Percentiles rank a stretch among this genome's conserved stretches.
These are phyloP conservation scores for Pyrochroa serraticornis DNA, from an alignment of 2,888 invertebrate species.

Conservation along the genomic window DNA sequence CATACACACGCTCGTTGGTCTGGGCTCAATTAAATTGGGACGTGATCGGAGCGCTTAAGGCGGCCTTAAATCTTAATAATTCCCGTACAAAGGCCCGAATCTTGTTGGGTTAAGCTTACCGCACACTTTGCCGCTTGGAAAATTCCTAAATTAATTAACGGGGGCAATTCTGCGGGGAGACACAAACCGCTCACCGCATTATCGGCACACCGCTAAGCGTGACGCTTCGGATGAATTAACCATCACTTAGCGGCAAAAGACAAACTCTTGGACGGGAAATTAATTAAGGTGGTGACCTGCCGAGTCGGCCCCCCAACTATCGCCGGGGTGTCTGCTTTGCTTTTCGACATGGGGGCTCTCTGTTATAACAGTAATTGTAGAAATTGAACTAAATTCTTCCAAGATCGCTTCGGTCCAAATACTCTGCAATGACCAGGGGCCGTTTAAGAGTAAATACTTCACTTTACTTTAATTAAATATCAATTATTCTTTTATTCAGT, in stretches of 20 bases:
- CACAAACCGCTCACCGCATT: slow-evolving; percentile 28
- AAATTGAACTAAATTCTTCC: too few relatives aligned
- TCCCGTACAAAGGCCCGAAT: slow-evolving; percentile 8
- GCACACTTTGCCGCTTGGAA: slow-evolving; percentile 15
- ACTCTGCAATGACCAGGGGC: too few relatives aligned
- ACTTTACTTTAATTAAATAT: too few relatives aligned
- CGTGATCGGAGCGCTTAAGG: slow-evolving; percentile 22
- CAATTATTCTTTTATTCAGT: too few relatives aligned
- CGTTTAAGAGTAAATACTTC: too few relatives aligned
- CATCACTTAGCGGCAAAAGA: slow-evolving; percentile 29
- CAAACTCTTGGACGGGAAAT: slow-evolving; percentile 29
- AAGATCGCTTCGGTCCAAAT: too few relatives aligned
- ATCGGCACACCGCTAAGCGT: slow-evolving; percentile 31
- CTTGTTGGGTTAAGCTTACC: slow-evolving; percentile 7
- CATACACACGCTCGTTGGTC: slow-evolving; percentile 4
- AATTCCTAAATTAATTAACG: slow-evolving; percentile 33
- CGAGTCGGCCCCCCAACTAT: neutral
- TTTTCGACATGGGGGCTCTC: too few relatives aligned
- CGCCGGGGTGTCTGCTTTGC: too few relatives aligned
- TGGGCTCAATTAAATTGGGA: slow-evolving; percentile 33
- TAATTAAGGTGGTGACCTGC: slow-evolving; percentile 26
- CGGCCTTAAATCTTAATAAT: slow-evolving; percentile 26
- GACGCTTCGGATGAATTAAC: slow-evolving; percentile 33
- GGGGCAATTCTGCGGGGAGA: slow-evolving; percentile 27
- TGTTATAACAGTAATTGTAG: too few relatives aligned